A percentile compares a stretch with the other conserved stretches of the same genome.
Evolutionary conservation across 2,113 vertebrate genomes (phyloP).

Genomic region (Microtus oregoni): DNA sequence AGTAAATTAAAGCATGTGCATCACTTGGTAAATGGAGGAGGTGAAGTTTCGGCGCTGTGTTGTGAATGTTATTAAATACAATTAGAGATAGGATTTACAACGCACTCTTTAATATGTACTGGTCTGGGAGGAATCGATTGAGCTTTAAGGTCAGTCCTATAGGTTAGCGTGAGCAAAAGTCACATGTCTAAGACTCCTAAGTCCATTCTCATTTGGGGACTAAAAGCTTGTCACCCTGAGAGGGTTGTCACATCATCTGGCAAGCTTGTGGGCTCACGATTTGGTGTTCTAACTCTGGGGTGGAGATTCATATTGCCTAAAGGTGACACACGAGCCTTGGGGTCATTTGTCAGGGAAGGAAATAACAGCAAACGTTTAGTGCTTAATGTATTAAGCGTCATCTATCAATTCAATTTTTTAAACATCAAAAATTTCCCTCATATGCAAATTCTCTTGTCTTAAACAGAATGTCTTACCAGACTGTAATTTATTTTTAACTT

Average conservation of each 20-base stretch:
- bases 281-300: neutral
- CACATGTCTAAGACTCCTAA: neutral
- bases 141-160: conserved; percentile 19
- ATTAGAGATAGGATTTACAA: conserved; percentile 48
- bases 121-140: neutral
- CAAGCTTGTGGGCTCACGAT: neutral
- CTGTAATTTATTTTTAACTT: neutral
- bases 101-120: neutral
- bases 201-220: neutral
- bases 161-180: conserved; percentile 15
- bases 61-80: conserved; percentile 58
- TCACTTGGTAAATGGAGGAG: conserved; percentile 54
- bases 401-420: neutral
- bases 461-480: neutral
- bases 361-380: neutral
- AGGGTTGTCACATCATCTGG: neutral
- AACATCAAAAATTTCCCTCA: too few species aligned
- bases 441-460: neutral
- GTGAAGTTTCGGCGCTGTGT: conserved; percentile 18
- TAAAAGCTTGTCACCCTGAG: neutral
- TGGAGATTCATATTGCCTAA: neutral
- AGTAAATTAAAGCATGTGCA: conserved; percentile 65
- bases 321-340: neutral
- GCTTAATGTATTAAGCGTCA: too few species aligned
- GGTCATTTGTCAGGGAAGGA: neutral